Base-by-base conservation (phyloP, 2,888 invertebrate genomes). In the Slavum lentiscoides region DNA sequence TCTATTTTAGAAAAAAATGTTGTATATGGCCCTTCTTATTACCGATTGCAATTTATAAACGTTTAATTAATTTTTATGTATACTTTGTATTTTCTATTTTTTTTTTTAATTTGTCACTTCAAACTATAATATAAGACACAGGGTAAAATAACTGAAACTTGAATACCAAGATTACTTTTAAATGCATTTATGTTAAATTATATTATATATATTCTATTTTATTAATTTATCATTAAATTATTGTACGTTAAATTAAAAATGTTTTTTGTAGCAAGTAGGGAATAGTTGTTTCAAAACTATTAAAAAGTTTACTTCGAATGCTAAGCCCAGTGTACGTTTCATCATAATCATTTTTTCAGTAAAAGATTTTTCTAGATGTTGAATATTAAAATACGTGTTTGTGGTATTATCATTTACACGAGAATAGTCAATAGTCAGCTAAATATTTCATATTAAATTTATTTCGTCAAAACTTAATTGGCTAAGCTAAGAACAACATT, bases 1-100 rank as follows among this genome's bases (percentile, higher is more conserved):
- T 55, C 62, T 23, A 64, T 58, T 58, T 64, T 74, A 19, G n/a
- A 43, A 59, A 76, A 59, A 49, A 76, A 8, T 67, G 66, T 67
- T 75, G 15, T 23, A 2, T 67, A 66, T 49, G 11, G 49, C 19
- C 58, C 67, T 43, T 68, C 49, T 13, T 49, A 49, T 23, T 37
- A 55, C 39, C 21, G 37, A 64, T 74, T 21, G 39, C 58, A 74
- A 74, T 67, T 74, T 75, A 66, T 59, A 66, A 13, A 43, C 43
- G 8, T 43, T n/a, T 49, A 30, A 39, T n/a, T 49, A 30, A 39
- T 72, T 39, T 59, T 23, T 76, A 75, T 17, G 13, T 59, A 19
- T 67, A 75, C 43, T 7, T 62, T n/a, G 3, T 43, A 53, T 23
- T 66, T 23, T n/a, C n/a, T 55, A 58, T 68, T 76, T 67, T 67